Evolutionary conservation across 2,797 vertebrate species (phyloP), one percentile per base, ranked within the genome.

Genomic region (Myotis myotis): DNA sequence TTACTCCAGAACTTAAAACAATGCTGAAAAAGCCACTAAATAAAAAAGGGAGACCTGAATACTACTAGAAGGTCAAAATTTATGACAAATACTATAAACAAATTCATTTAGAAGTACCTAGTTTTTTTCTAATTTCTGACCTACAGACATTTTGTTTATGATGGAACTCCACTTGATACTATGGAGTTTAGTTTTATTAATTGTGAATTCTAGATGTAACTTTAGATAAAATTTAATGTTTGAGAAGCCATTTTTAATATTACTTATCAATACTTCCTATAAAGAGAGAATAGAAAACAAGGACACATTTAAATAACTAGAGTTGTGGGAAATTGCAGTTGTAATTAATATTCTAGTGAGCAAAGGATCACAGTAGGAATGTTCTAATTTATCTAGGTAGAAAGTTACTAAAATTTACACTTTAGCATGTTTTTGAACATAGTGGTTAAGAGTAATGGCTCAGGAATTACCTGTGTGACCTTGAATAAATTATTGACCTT

Each of bases 71-170:
- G 25, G 33, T 90, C 49, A 90, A 94, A 88, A 68, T 4, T 70
- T 30, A 36, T 74, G 10, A 89, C 25, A 47, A 23, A 49, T 57
- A 60, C 47, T 51, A 64, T 36, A 36, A 30, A 60, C 2, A 93
- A 80, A 72, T 22, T 51, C 87, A 78, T 72, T 86, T 33, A 66
- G 19, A 82, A 72, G 28, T 36, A 51, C 5, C 38, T 62, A 28
- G 0, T 1, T n/a, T 41, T 41, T 85, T 75, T 36, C 5, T 23
- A 49, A 51, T 90, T 66, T 82, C 57, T 72, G 22, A 64, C 3
- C 8, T 82, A 78, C n/a, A 80, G 36, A 49, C 36, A 91, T 47
- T 89, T 95, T 91, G 12, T 85, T 93, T 86, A 53, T 92, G 16
- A 85, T 82, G 33, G 28, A 86, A 86, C 1, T 76, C 12, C 16